These are phyloP conservation scores for Microctenopoma steveboyesi DNA, from an alignment of 2,797 vertebrate genomes.

Conservation along the genomic window DNA sequence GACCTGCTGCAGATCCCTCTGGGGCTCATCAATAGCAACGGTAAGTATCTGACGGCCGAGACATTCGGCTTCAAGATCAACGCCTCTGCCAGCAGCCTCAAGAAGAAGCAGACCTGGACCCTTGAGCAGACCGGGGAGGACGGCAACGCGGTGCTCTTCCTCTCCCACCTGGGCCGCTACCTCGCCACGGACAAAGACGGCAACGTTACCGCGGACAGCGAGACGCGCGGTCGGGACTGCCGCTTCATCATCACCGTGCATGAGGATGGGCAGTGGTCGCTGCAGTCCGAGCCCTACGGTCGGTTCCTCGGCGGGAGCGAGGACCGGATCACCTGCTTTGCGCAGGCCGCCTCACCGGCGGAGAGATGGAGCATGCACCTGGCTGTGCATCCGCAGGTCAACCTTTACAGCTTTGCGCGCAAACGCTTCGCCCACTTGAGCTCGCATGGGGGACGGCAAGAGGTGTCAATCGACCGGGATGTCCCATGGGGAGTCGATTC, in stretches of 20 bases:
- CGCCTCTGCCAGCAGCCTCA: slow-evolving; percentile 93
- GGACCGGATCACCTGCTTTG: slow-evolving; percentile 93
- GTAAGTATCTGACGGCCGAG: slow-evolving; percentile 95
- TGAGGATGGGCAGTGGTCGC: slow-evolving; percentile 91
- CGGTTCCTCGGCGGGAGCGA: slow-evolving; percentile 93
- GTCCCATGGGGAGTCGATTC: slow-evolving; percentile 96
- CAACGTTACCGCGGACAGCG: slow-evolving; percentile 90
- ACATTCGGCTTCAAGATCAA: slow-evolving; percentile 96
- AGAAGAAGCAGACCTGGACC: slow-evolving; percentile 98
- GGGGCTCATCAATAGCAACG: slow-evolving; percentile 92
- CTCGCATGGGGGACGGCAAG: slow-evolving; percentile 75
- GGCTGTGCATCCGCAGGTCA: slow-evolving; percentile 94
- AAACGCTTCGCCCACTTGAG: slow-evolving; percentile 93
- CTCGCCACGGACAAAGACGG: slow-evolving; percentile 96
- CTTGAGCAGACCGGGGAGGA: slow-evolving; percentile 92
- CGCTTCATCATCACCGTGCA: slow-evolving; percentile 91
- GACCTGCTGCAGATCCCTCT: slow-evolving; percentile 91
- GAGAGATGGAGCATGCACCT: slow-evolving; percentile 96
- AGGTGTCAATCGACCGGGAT: slow-evolving; percentile 90
- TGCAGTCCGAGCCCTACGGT: slow-evolving; percentile 91
- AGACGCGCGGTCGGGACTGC: slow-evolving; percentile 87
- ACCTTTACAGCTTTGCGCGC: slow-evolving; percentile 91
- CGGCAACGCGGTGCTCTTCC: slow-evolving; percentile 87
- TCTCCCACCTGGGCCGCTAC: slow-evolving; percentile 95
- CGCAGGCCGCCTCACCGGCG: slow-evolving; percentile 84